Conservation (phyloP, 2,797 vertebrate species). For the Orestias chungarensis region DNA sequence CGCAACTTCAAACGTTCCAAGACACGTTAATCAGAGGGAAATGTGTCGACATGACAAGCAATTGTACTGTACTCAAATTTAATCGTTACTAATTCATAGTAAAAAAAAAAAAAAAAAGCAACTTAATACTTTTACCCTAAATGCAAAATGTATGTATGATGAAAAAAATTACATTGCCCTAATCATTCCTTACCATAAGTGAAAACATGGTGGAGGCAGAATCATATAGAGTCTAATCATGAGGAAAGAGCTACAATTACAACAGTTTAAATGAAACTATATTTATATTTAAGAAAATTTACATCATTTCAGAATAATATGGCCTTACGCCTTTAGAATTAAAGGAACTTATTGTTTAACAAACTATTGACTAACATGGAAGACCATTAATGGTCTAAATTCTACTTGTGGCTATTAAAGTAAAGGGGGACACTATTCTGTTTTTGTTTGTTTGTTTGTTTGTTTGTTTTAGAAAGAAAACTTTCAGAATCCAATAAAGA, state of each 20-base stretch:
- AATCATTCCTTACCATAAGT: background rate
- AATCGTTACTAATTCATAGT: no score
- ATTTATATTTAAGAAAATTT: background rate
- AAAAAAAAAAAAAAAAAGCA: no score
- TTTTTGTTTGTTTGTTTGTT: no score
- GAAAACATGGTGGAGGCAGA: background rate
- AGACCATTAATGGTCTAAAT: background rate
- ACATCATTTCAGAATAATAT: no score
- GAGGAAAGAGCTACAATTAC: background rate
- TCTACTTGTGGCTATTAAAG: background rate
- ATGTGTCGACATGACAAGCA: no score
- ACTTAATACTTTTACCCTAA: background rate
- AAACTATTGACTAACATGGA: background rate
- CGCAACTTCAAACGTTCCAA: background rate
- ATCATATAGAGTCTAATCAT: background rate
- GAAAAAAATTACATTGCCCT: background rate
- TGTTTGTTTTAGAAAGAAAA: no score
- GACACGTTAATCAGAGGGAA: background rate
- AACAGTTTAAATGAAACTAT: background rate
- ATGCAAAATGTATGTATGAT: background rate
- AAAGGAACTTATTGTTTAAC: background rate
- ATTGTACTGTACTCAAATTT: no score
- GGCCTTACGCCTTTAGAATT: background rate
- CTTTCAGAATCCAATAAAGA: no score
- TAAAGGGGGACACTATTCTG: background rate